These are phyloP conservation scores for Criorhina ranunculi DNA, from an alignment of 2,888 invertebrate species.

Conservation along the genomic window DNA sequence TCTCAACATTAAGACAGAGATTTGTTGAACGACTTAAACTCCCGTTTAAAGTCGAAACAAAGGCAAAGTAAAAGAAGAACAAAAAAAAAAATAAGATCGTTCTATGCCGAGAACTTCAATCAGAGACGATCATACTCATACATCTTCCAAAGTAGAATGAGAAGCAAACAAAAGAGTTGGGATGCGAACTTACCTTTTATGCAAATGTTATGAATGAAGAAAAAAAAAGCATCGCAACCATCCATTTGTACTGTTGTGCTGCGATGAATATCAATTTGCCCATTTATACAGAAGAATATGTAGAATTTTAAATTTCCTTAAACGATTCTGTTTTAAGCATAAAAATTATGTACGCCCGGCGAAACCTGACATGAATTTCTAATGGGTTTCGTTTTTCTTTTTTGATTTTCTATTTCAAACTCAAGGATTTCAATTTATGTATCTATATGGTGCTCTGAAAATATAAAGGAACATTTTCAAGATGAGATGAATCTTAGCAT, in stretches of 20 bases:
- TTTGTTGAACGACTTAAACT: constrained; percentile 33
- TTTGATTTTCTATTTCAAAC: constrained; percentile 2
- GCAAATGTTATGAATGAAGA: constrained; percentile 55
- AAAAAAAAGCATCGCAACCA: constrained; percentile 32
- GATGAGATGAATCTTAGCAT: constrained; percentile 25
- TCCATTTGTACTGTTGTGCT: constrained; percentile 52
- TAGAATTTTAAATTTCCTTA: constrained; percentile 56
- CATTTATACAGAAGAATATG: constrained; percentile 7
- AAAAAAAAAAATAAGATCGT: constrained; percentile 21
- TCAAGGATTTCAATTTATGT: constrained; percentile 20
- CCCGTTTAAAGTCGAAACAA: constrained; percentile 59
- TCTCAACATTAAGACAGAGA: constrained; percentile 35
- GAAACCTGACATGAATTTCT: constrained; percentile 32
- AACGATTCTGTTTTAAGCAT: constrained; percentile 38
- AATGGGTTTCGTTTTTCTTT: constrained; percentile 1
- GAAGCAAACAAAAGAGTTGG: constrained; percentile 67
- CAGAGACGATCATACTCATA: constrained; percentile 52
- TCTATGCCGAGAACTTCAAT: constrained; percentile 63
- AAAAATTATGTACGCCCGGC: constrained; percentile 6
- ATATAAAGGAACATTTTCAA: constrained; percentile 11
- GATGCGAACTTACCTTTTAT: constrained; percentile 66
- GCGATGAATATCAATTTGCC: constrained; percentile 62
- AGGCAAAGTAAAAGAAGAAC: background rate
- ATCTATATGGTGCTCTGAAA: constrained; percentile 22
- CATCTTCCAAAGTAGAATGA: constrained; percentile 31